phyloP scores from a whole-genome alignment of 2,113 vertebrate genomes.

The Ammospiza caudacuta region DNA sequence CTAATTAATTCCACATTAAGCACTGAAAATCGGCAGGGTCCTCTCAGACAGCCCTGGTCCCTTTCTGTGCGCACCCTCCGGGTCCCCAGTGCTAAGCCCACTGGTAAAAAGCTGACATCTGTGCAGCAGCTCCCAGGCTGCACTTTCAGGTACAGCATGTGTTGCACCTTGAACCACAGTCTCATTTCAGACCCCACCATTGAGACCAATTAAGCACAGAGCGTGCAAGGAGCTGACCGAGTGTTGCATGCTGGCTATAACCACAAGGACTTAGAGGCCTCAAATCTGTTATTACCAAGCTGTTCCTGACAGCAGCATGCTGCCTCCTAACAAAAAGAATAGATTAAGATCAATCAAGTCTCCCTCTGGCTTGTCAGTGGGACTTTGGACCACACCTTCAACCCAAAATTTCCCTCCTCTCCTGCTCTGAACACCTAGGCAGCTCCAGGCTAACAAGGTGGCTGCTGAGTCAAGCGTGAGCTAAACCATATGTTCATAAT shows the following conservation, averaged over 20 bases:
- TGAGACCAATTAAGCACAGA: conserved; percentile 78
- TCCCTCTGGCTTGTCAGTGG: conserved; percentile 79
- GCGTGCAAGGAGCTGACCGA: conserved; percentile 63
- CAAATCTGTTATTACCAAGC: conserved; percentile 84
- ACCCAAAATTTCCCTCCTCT: conserved; percentile 74
- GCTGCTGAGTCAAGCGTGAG: conserved; percentile 63
- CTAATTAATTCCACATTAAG: conserved; percentile 49
- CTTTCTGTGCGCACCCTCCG: conserved; percentile 33
- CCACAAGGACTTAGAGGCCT: conserved; percentile 80
- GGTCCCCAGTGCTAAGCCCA: conserved; percentile 55
- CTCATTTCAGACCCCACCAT: conserved; percentile 72
- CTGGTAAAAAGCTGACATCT: conserved; percentile 77
- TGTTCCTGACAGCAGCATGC: conserved; percentile 82
- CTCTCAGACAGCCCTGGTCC: conserved; percentile 29
- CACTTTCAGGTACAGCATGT: conserved; percentile 80
- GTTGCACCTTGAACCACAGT: conserved; percentile 77
- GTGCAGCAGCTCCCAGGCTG: conserved; percentile 71
- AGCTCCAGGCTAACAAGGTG: conserved; percentile 78
- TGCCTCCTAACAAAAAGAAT: conserved; percentile 78
- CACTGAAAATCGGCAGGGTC: neutral
- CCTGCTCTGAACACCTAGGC: conserved; percentile 72
- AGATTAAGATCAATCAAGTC: conserved; percentile 82
- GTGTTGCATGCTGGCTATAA: conserved; percentile 72
- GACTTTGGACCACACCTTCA: conserved; percentile 79
- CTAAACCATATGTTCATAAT: conserved; percentile 84